Base-by-base conservation (phyloP, 2,113 vertebrate species). In the Petaurus breviceps region DNA sequence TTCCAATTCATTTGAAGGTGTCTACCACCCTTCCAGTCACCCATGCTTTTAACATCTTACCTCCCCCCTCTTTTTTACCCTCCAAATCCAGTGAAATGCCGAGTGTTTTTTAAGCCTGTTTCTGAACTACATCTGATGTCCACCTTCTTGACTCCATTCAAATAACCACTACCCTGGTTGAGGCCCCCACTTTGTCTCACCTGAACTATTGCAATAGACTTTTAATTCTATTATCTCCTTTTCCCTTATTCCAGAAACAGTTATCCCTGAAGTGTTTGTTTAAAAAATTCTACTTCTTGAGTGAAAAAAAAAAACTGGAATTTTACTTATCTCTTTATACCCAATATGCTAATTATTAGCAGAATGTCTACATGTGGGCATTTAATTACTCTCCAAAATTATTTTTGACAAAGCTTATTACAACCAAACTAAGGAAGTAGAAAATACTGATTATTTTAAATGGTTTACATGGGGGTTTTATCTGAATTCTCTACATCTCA, bases 311-410 rank as follows among this genome's bases (percentile, higher is more conserved):
- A 57, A 2, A 14, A 2, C 47, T 49, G 47, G 2, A 68, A 68
- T 37, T 84, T 22, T 84, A 43, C 19, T 43, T 84, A 23, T 90
- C 91, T 7, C 24, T 96, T 94, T 1, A n/a, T 89, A 31, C 0
- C 0, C 77, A 93, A 92, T 94, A 94, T 97, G 84, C 5, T 91
- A 51, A 95, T 97, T 97, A 96, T 94, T 97, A 97, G 96, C 51
- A 94, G 46, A 93, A 28, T 90, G 93, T 51, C 19, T 95, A 77
- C 37, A 52, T 37, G 14, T 97, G 46, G 95, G 92, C 11, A 43
- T 84, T 96, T 25, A 90, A 51, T 95, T 95, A 89, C 8, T 95
- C 9, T 90, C 11, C 95, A 94, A 97, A 95, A 37, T 0, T 26
- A 28, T 96, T 98, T 96, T 95, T 37, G 92, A 92, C 37, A 96